Evolutionary conservation across 2,888 invertebrate species (phyloP).

Genomic region (Allolobophora icterica): DNA sequence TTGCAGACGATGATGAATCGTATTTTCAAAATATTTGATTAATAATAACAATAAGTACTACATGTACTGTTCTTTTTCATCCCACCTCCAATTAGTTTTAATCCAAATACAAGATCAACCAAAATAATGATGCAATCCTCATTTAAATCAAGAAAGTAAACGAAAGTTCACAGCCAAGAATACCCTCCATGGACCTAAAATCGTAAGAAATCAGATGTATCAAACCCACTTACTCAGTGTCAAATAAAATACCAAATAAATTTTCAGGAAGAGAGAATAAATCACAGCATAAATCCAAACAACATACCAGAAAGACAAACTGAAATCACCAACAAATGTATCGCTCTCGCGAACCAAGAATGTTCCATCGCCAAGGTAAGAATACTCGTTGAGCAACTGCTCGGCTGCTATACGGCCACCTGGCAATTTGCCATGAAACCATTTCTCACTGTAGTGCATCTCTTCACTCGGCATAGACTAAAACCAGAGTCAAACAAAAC

Average conservation of each 20-base stretch:
- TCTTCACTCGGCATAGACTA: conserved; percentile 59
- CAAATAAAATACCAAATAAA: not conserved
- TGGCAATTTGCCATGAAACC: conserved; percentile 88
- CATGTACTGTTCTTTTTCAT: not conserved
- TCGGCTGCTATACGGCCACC: conserved; percentile 75
- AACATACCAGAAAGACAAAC: conserved; percentile 84
- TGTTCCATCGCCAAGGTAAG: conserved; percentile 86
- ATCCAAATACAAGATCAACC: not conserved
- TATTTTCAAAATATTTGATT: not conserved
- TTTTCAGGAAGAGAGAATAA: not conserved
- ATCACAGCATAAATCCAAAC: not conserved
- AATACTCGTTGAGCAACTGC: conserved; percentile 75
- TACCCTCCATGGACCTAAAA: not conserved
- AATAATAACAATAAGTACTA: not conserved
- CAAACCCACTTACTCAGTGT: not conserved
- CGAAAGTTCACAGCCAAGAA: too few relatives aligned
- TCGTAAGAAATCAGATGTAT: not conserved
- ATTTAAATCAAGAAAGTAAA: not conserved
- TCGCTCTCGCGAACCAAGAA: conserved; percentile 91
- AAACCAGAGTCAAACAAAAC: not conserved
- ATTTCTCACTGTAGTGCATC: conserved; percentile 73
- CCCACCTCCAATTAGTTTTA: not conserved
- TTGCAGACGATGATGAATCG: not conserved
- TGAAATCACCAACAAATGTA: conserved; percentile 94
- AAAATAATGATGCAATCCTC: not conserved